These are phyloP conservation scores for Cephus spinipes DNA, from an alignment of 2,888 invertebrate genomes.

Conservation along the genomic window DNA sequence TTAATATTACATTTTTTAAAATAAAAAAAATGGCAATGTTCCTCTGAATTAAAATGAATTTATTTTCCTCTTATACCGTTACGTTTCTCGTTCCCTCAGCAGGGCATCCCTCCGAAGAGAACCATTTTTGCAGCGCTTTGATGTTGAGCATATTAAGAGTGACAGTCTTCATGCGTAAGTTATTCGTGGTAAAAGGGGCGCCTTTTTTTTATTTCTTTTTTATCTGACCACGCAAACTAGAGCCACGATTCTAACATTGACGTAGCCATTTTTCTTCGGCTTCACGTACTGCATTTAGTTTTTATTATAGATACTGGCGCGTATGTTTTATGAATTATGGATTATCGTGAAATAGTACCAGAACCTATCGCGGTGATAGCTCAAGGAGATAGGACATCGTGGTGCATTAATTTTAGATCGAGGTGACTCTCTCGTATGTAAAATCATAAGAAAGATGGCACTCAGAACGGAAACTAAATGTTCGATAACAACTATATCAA, in stretches of 20 bases:
- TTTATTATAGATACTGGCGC: neutral
- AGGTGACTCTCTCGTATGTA: too few species aligned
- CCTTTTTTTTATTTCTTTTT: neutral
- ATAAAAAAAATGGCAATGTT: neutral
- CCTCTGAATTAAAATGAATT: conserved; percentile 9
- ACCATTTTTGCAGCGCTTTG: conserved; percentile 32
- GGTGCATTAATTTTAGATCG: too few species aligned
- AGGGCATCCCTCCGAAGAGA: conserved; percentile 9
- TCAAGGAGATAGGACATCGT: too few species aligned
- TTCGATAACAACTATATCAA: too few species aligned
- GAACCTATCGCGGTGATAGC: too few species aligned
- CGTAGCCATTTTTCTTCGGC: neutral
- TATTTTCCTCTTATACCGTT: neutral
- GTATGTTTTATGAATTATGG: neutral
- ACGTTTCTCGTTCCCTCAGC: too few species aligned
- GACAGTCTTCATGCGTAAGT: conserved; percentile 9
- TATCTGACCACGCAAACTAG: too few species aligned
- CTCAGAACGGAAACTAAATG: too few species aligned
- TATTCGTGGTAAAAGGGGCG: neutral
- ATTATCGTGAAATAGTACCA: too few species aligned
- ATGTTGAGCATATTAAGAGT: conserved; percentile 9
- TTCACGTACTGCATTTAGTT: neutral
- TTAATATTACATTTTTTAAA: neutral
- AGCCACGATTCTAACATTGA: neutral
- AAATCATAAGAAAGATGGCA: too few species aligned